Conservation (phyloP, 2,797 vertebrate species). For the Clarias pachynema region DNA sequence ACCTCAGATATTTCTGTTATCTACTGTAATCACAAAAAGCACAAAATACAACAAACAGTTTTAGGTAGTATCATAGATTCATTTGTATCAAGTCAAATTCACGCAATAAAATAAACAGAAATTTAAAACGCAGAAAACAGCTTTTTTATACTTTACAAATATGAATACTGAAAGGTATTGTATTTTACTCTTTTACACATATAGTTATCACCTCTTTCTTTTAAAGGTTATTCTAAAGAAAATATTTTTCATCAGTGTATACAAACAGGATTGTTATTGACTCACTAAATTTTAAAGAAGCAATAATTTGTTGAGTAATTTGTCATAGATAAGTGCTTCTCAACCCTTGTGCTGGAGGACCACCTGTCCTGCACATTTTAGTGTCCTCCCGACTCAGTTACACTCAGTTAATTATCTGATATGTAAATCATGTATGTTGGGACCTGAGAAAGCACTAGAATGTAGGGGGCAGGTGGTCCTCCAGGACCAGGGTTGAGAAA, state of each 20-base stretch:
- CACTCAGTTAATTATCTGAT: too few species aligned
- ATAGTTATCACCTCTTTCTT: not conserved
- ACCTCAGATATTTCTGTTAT: conserved; percentile 77
- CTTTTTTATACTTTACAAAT: conserved; percentile 38
- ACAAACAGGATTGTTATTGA: conserved; percentile 2
- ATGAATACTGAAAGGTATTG: conserved; percentile 58
- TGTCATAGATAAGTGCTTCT: not conserved
- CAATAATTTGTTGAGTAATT: not conserved
- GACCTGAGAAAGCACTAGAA: too few species aligned
- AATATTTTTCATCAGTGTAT: conserved; percentile 36
- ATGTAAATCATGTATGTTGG: too few species aligned
- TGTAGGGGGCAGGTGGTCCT: too few species aligned
- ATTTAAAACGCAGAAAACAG: conserved; percentile 13
- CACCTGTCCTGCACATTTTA: too few species aligned
- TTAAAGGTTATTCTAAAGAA: conserved; percentile 2
- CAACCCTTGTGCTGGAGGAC: too few species aligned
- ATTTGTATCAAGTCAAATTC: conserved; percentile 28
- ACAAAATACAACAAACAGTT: conserved; percentile 48
- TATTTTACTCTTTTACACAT: conserved; percentile 18
- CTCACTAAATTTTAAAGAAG: not conserved
- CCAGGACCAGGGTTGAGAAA: too few species aligned
- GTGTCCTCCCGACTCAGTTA: too few species aligned
- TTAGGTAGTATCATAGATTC: not conserved
- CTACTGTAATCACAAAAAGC: conserved; percentile 75
- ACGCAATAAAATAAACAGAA: conserved; percentile 15